Conservation (phyloP, 1,140 invertebrate species). For the Rhopalosiphum padi region DNA sequence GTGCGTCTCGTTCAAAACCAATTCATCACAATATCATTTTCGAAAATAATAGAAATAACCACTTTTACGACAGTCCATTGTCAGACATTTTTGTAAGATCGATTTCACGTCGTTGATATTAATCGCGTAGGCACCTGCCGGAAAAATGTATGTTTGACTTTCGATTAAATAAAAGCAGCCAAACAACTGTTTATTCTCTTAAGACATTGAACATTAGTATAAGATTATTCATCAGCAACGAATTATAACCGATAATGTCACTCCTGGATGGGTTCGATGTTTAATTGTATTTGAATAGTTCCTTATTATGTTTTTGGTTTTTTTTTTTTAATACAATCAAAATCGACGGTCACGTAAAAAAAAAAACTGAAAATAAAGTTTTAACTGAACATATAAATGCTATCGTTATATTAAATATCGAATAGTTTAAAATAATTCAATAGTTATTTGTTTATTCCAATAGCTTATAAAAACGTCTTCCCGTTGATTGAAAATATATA, state of each 20-base stretch:
- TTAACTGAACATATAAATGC: neutral
- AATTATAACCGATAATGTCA: neutral
- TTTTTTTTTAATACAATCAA: neutral
- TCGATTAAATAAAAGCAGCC: neutral
- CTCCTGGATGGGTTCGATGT: neutral
- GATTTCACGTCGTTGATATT: neutral
- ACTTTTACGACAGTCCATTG: neutral
- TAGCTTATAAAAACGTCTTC: neutral
- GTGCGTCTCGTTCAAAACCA: neutral
- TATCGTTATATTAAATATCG: neutral
- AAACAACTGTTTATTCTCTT: neutral
- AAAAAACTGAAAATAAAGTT: neutral
- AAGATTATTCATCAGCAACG: neutral
- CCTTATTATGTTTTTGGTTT: neutral
- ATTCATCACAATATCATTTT: neutral
- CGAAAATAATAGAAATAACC: neutral
- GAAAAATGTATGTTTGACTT: neutral
- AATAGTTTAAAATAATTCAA: neutral
- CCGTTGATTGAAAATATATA: neutral
- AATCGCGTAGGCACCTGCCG: neutral
- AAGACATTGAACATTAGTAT: neutral
- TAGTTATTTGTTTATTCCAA: neutral
- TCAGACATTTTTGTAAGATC: neutral
- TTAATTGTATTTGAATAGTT: neutral
- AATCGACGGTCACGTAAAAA: neutral